These are phyloP conservation scores for Drosophila nigromelanica DNA, from an alignment of 1,140 invertebrate species.

Conservation along the genomic window DNA sequence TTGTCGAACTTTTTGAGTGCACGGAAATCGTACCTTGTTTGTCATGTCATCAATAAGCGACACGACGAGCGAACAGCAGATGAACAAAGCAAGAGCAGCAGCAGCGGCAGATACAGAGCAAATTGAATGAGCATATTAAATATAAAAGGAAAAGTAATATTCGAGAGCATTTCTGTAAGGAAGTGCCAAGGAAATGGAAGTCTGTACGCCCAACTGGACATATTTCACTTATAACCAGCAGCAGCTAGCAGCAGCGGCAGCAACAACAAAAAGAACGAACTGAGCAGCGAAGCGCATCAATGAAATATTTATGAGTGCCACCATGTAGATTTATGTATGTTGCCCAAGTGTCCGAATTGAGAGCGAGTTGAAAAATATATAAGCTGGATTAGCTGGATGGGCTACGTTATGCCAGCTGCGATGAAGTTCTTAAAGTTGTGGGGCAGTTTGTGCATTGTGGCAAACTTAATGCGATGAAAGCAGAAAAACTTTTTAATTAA, in stretches of 20 bases:
- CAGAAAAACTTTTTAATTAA: not conserved
- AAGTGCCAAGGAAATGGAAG: constrained; percentile 70
- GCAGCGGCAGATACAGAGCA: constrained; percentile 32
- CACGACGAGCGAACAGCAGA: constrained; percentile 37
- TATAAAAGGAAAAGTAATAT: constrained; percentile 67
- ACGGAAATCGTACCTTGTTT: constrained; percentile 78
- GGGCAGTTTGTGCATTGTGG: not conserved
- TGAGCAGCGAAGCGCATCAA: constrained; percentile 50
- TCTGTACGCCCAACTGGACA: constrained; percentile 41
- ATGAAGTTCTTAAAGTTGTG: constrained; percentile 39
- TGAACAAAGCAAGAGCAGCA: not conserved
- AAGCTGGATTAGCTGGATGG: constrained; percentile 40
- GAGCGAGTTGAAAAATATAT: constrained; percentile 66
- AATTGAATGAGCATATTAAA: constrained; percentile 81
- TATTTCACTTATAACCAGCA: constrained; percentile 36
- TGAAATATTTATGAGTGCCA: constrained; percentile 70
- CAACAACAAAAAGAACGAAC: constrained; percentile 17
- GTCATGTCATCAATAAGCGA: constrained; percentile 81
- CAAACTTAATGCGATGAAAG: constrained; percentile 13
- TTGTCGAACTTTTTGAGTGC: constrained; percentile 56
- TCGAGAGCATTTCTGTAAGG: constrained; percentile 42
- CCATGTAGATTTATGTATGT: constrained; percentile 70
- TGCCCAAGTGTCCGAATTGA: constrained; percentile 17
- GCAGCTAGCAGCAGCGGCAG: constrained; percentile 13
- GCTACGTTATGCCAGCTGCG: not conserved